These are phyloP conservation scores for Acanthurus lineatus DNA, from an alignment of 2,797 vertebrate genomes.

Conservation along the genomic window DNA sequence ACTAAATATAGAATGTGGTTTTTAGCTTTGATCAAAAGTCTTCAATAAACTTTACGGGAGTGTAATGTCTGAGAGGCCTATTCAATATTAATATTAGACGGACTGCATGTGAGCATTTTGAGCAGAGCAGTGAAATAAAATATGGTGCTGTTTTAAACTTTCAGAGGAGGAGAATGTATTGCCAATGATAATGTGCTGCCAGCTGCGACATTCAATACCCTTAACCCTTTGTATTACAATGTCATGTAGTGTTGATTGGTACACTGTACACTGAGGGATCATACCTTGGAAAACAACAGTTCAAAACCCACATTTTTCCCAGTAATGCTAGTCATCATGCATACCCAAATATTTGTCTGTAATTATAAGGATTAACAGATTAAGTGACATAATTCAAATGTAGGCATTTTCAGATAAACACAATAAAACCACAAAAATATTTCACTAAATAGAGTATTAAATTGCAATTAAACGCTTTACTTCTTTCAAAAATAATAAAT, in stretches of 20 bases:
- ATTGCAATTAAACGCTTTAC: not conserved
- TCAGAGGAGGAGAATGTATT: not conserved
- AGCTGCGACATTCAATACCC: not conserved
- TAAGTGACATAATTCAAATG: not conserved
- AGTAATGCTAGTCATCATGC: not conserved
- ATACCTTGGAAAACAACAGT: not conserved
- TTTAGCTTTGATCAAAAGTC: constrained; percentile 31
- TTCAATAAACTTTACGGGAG: constrained; percentile 14
- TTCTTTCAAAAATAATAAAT: not conserved
- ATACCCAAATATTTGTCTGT: not conserved
- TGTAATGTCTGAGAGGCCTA: constrained; percentile 21
- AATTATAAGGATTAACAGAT: not conserved
- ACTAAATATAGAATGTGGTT: constrained; percentile 20
- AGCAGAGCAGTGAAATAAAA: constrained; percentile 30
- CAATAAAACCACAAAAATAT: not conserved
- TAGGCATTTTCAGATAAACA: not conserved
- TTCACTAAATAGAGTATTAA: not conserved
- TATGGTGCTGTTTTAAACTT: constrained; percentile 14
- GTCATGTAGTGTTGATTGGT: not conserved
- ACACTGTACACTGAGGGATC: not conserved
- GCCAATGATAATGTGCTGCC: not conserved
- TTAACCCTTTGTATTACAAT: not conserved
- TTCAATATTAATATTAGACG: constrained; percentile 36
- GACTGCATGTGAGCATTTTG: constrained; percentile 11
- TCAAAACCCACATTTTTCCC: not conserved